These are phyloP conservation scores for Montipora foliosa DNA, from an alignment of 64 coral and sea anemone genomes.

Conservation along the genomic window DNA sequence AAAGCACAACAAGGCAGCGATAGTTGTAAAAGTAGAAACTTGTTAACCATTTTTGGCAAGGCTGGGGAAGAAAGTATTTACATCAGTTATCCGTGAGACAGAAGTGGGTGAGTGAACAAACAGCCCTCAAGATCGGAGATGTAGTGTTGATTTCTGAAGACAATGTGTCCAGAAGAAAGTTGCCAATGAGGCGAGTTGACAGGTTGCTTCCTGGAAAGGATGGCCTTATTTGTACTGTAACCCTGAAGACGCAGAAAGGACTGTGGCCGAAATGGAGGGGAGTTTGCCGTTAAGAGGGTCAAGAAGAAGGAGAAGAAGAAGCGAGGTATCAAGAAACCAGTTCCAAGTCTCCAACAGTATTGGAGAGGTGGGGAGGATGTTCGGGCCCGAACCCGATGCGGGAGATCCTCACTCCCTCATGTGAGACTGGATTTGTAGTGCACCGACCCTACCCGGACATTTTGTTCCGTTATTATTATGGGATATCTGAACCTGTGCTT, in stretches of 20 bases:
- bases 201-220: conserved; percentile 2
- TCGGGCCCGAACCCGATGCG: too few species aligned
- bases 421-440: too few species aligned
- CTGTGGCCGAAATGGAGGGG: too few species aligned
- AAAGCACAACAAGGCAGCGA: not conserved
- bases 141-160: conserved; percentile 63
- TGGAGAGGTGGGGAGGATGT: too few species aligned
- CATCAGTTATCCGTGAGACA: conserved; percentile 14
- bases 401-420: too few species aligned
- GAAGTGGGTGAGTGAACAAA: conserved; percentile 33
- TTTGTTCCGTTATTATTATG: too few species aligned
- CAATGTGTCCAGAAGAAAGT: conserved; percentile 44
- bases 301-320: too few species aligned
- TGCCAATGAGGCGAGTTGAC: conserved; percentile 15
- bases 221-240: conserved; percentile 46
- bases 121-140: not conserved
- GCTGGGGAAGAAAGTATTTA: conserved; percentile 4
- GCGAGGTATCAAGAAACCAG: too few species aligned
- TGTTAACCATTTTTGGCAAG: conserved; percentile 18
- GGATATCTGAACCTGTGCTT: too few species aligned
- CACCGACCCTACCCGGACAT: too few species aligned
- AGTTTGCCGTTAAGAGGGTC: too few species aligned
- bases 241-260: conserved; percentile 7
- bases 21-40: conserved; percentile 14
- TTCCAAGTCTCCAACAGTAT: too few species aligned